A percentile compares a stretch with the other conserved stretches of the same genome.
These are phyloP conservation scores for Mesocricetus auratus DNA, from an alignment of 2,113 vertebrate genomes.

Conservation along the genomic window DNA sequence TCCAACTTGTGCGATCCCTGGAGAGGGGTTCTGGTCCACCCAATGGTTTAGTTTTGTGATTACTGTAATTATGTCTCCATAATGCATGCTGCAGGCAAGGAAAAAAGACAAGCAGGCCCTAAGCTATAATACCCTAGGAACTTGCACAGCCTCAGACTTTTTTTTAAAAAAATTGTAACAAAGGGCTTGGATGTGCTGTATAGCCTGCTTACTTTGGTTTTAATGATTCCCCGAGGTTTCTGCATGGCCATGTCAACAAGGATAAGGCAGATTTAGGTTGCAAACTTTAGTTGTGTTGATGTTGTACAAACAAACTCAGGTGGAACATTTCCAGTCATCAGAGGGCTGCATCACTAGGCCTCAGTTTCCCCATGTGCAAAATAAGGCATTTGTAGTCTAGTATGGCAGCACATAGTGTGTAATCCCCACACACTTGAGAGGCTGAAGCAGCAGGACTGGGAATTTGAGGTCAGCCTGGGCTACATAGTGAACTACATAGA, in stretches of 20 bases:
- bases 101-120: neutral
- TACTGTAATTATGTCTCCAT: slow-evolving; percentile 65
- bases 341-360: neutral
- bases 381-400: slow-evolving; percentile 1
- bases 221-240: neutral
- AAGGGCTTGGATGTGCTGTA: neutral
- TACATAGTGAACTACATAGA: neutral
- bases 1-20: neutral
- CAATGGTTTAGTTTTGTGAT: slow-evolving; percentile 65
- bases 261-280: neutral
- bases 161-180: neutral
- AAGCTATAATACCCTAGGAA: neutral
- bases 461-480: neutral
- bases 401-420: neutral
- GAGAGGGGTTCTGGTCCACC: slow-evolving; percentile 11
- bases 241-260: neutral
- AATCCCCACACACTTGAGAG: neutral
- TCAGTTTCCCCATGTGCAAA: slow-evolving; percentile 53
- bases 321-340: neutral
- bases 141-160: neutral
- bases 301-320: neutral
- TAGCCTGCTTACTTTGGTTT: slow-evolving; percentile 11
- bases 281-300: neutral
- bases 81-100: slow-evolving; percentile 48
- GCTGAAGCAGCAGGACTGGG: neutral